These are phyloP conservation scores for Pyrrhosoma nymphula DNA, from an alignment of 2,888 invertebrate species.

Conservation along the genomic window DNA sequence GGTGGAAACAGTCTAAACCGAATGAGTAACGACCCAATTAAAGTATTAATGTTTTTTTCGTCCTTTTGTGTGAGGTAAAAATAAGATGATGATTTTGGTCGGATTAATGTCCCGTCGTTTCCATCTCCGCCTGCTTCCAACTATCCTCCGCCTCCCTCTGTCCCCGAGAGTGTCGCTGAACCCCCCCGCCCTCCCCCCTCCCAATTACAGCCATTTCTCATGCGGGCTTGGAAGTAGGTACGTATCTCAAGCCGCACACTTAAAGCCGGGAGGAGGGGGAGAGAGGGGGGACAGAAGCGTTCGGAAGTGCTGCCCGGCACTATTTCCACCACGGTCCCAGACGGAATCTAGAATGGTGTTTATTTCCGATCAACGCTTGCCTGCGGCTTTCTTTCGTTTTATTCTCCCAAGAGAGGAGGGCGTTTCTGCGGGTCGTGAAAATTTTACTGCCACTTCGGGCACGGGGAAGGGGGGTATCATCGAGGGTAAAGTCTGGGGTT, in stretches of 20 bases:
- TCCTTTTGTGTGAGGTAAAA: neutral
- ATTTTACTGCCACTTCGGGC: neutral
- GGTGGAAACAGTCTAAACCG: neutral
- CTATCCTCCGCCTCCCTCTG: neutral
- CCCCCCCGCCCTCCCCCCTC: neutral
- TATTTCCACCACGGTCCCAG: neutral
- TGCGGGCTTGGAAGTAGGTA: neutral
- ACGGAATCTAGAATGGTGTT: slow-evolving; percentile 3
- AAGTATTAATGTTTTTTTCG: neutral
- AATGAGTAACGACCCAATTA: neutral
- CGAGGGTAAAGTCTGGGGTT: neutral
- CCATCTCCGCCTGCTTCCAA: neutral
- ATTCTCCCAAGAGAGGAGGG: neutral
- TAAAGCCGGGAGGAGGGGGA: too few species aligned
- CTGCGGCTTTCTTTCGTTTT: neutral
- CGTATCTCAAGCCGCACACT: neutral
- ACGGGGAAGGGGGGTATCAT: neutral
- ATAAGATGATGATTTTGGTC: neutral
- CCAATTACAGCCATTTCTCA: neutral
- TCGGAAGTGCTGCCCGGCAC: neutral
- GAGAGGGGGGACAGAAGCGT: neutral
- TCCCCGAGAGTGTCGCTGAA: neutral
- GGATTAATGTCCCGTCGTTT: neutral
- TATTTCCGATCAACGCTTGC: slow-evolving; percentile 6
- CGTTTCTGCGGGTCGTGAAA: neutral